Conservation (phyloP, 2,888 invertebrate species). For the Andrena bucephala region DNA sequence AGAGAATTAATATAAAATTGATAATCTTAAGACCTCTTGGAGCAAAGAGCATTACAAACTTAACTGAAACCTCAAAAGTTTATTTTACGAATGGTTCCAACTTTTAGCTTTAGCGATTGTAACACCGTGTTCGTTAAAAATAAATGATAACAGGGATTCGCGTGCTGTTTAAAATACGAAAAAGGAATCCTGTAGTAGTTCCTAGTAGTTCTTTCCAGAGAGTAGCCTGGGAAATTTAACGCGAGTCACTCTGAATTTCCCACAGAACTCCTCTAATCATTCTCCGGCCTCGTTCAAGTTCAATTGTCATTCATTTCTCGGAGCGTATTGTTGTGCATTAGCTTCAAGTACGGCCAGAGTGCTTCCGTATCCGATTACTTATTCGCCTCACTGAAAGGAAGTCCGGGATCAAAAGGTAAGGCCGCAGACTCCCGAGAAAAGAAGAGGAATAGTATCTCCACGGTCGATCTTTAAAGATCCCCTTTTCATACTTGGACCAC, state of each 20-base stretch:
- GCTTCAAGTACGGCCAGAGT: slow-evolving; percentile 7
- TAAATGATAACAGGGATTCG: no score
- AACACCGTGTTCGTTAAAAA: background rate
- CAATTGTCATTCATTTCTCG: slow-evolving; percentile 25
- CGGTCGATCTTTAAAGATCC: slow-evolving; percentile 62
- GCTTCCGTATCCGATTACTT: slow-evolving; percentile 69
- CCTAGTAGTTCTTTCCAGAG: no score
- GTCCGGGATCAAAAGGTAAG: slow-evolving; percentile 55
- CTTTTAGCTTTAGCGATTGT: no score
- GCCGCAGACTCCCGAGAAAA: slow-evolving; percentile 44
- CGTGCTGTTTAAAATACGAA: no score
- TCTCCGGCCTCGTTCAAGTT: slow-evolving; percentile 9
- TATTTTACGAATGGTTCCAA: background rate
- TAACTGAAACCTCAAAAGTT: background rate
- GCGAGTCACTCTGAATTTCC: background rate
- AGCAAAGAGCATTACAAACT: no score
- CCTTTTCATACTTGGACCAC: slow-evolving; percentile 58
- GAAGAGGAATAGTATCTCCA: slow-evolving; percentile 43
- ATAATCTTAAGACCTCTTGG: no score
- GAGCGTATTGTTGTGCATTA: slow-evolving; percentile 18
- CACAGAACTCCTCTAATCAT: background rate
- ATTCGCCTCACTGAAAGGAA: slow-evolving; percentile 67
- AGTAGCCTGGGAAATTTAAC: no score
- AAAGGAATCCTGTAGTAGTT: no score
- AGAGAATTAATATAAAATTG: no score